A percentile compares a stretch with the other conserved stretches of the same genome.
phyloP scores from a whole-genome alignment of 2,888 invertebrate genomes.

The Lepidocyrtoides sp. region DNA sequence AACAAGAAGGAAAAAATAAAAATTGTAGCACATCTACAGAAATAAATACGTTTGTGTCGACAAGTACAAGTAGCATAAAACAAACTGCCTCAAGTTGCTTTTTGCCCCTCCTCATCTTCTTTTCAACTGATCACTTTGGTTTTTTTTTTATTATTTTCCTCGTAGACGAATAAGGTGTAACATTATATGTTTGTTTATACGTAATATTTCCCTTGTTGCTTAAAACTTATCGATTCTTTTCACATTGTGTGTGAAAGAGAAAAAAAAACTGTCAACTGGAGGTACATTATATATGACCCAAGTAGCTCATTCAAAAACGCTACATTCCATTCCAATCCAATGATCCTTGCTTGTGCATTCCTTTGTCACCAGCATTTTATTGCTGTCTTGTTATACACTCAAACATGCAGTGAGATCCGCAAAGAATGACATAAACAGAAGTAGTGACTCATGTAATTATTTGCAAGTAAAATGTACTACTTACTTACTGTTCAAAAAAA shows the following conservation, averaged over 20 bases:
- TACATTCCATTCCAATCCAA: conserved; percentile 42
- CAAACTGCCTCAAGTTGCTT: conserved; percentile 21
- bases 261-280: conserved; percentile 43
- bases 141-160: conserved; percentile 12
- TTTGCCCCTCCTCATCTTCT: neutral
- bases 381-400: neutral
- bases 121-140: conserved; percentile 57
- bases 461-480: neutral
- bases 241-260: neutral
- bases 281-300: conserved; percentile 58
- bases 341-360: neutral
- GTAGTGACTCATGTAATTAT: conserved; percentile 13
- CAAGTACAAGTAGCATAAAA: conserved; percentile 36
- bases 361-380: conserved; percentile 9
- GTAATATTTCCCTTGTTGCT: conserved; percentile 65
- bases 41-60: conserved; percentile 40
- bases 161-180: neutral
- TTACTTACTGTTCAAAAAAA: neutral
- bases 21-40: neutral
- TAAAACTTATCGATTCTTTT: conserved; percentile 36
- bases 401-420: neutral
- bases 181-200: neutral
- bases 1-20: conserved; percentile 9
- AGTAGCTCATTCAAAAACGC: conserved; percentile 54
- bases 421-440: conserved; percentile 20